Base-by-base conservation (phyloP, 2,888 invertebrate species). In the Heteromurus nitidus region DNA sequence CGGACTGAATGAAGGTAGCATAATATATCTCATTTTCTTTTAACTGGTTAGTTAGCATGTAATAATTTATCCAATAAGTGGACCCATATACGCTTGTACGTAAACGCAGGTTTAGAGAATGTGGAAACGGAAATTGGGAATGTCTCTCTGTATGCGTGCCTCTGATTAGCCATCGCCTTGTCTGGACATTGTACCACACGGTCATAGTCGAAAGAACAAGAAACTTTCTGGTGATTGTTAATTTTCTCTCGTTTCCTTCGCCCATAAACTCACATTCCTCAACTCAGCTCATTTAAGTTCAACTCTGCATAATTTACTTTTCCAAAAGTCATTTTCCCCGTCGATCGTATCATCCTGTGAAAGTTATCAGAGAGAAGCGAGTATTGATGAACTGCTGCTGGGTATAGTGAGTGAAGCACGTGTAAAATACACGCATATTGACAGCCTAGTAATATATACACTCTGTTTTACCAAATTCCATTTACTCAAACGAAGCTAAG, bases 301-400 rank as follows among this genome's bases (percentile, higher is more conserved):
- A 58, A 24, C 55, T 47, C 62, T 64, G 62, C 22, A 31, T 64
- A 30, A 44, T 50, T 36, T 70, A 31, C 16, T 58, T 31, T 5
- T 36, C 16, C 1, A 65, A 53, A 53, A 13, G 16, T n/a, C 26
- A 2, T 47, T 47, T 67, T 28, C 24, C 16, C 2, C 9, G 30
- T 24, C 44, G n/a, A 11, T 20, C 55, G 70, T 70, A 58, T 70
- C 70, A 70, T 60, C 31, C 60, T 30, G 72, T 72, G 72, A 62
- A 60, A 60, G 72, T 26, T 55, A 55, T 24, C 55, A 55, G 55
- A 50, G n/a, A 24, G 5, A n/a, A 7, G 13, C n/a, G n/a, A n/a
- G n/a, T n/a, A n/a, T n/a, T n/a, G n/a, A n/a, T n/a, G n/a, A n/a
- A n/a, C n/a, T n/a, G n/a, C n/a, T n/a, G n/a, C n/a, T n/a, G n/a